Conservation (phyloP, 2,888 invertebrate species). For the Lasioglossum figueresi region DNA sequence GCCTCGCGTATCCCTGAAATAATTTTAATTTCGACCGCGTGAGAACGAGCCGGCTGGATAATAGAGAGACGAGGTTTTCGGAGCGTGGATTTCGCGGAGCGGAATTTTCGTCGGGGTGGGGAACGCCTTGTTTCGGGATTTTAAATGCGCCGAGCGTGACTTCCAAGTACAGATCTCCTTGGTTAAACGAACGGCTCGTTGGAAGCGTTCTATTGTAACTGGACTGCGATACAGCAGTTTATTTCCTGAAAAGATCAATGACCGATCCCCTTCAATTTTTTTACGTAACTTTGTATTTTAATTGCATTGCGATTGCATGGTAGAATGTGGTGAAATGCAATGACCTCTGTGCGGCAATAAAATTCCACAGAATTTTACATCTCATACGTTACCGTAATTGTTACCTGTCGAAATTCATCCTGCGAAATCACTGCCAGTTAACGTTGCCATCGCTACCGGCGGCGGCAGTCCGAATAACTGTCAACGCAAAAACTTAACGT, state of each 20-base stretch:
- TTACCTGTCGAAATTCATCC: not conserved
- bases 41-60: slow-evolving; percentile 35
- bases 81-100: slow-evolving; percentile 3
- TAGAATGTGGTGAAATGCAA: not conserved
- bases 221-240: not conserved
- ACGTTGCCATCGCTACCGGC: not conserved
- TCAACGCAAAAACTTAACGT: not conserved
- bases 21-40: slow-evolving; percentile 57
- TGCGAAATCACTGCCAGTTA: not conserved
- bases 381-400: not conserved
- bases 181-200: not conserved
- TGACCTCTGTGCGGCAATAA: not conserved
- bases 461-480: not conserved
- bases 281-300: not conserved
- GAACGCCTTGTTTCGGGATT: not conserved
- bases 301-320: not conserved
- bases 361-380: not conserved
- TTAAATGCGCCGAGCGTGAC: not conserved
- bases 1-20: slow-evolving; percentile 31
- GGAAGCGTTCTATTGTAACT: not conserved
- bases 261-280: not conserved
- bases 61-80: slow-evolving; percentile 4
- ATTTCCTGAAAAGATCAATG: not conserved
- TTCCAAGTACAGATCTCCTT: not conserved
- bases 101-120: not conserved